Percentiles rank a stretch among this genome's conserved stretches.
phyloP scores from a whole-genome alignment of 2,888 invertebrate genomes.

The Smittia aterrima region DNA sequence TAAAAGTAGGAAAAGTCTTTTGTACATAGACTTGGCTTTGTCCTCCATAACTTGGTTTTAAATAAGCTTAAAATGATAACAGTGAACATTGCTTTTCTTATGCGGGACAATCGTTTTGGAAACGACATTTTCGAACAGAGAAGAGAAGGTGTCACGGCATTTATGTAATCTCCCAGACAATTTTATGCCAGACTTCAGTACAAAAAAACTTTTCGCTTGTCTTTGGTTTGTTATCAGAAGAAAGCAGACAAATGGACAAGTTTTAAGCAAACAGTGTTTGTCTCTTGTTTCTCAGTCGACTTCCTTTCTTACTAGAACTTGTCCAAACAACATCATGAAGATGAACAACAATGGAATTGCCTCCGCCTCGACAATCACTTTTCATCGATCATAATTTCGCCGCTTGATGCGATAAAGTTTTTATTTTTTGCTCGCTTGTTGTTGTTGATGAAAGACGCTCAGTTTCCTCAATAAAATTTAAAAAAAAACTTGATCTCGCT shows the following conservation, averaged over 20 bases:
- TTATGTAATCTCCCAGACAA: too few relatives aligned
- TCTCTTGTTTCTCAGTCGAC: too few relatives aligned
- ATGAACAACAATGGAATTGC: neutral
- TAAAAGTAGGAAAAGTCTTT: too few relatives aligned
- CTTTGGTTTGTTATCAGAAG: neutral
- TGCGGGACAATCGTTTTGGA: too few relatives aligned
- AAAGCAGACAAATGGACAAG: neutral
- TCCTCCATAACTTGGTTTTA: neutral
- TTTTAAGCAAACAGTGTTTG: neutral
- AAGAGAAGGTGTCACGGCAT: too few relatives aligned
- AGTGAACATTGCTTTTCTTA: too few relatives aligned
- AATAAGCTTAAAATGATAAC: neutral
- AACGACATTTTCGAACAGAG: too few relatives aligned
- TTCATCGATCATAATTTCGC: slow-evolving; percentile 24
- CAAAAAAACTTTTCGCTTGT: neutral
- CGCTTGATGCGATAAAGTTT: slow-evolving; percentile 9
- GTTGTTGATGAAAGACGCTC: neutral
- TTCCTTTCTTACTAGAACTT: neutral
- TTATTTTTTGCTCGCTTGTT: neutral
- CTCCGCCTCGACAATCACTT: slow-evolving; percentile 15
- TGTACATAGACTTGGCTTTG: too few relatives aligned
- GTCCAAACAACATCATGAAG: neutral
- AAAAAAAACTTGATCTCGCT: too few relatives aligned
- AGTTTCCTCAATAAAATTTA: neutral
- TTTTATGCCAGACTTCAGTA: neutral